Evolutionary conservation across 2,797 vertebrate species (phyloP), one percentile per base, ranked within the genome.

Genomic region (Sebastes wilsoni): DNA sequence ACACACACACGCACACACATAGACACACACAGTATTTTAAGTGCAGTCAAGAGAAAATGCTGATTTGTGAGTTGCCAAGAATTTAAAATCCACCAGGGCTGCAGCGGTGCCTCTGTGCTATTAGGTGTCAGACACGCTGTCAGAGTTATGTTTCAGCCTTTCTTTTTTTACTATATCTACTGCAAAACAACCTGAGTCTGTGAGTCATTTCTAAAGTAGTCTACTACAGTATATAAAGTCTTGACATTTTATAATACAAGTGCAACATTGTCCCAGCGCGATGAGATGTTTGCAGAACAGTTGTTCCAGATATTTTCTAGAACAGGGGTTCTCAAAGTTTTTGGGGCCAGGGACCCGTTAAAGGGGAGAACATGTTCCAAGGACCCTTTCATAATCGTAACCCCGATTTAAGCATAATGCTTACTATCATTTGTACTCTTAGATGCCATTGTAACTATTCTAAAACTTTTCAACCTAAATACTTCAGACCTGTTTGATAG

Each of bases 41-140:
- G 73, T 72, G 30, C 42, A 71, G 66, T 75, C 16, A 27, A 66
- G 69, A 85, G 59, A 87, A 88, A 86, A 74, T 42, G 61, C 86
- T 87, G 86, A 92, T 86, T 88, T 90, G 87, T 85, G 62, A 83
- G 73, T 81, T 88, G 85, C 71, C 83, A 83, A 69, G 72, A 79
- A 70, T 85, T 46, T 83, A 38, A 86, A 88, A 74, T 79, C 79
- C 70, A 22, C 56, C 80, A 69, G 72, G 69, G 64, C 71, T 74
- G 80, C 20, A 74, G 83, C 52, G 27, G 66, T 61, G 67, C 84
- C 79, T 81, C 73, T 83, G 28, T 72, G 65, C 75, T 88, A 67
- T 86, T 66, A 81, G 66, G 70, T 87, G 85, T 83, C 84, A 85
- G 74, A 84, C 88, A 34, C 30, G 4, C 77, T 83, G 79, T 83